phyloP scores from a whole-genome alignment of 2,113 vertebrate genomes.

The Pogona vitticeps region DNA sequence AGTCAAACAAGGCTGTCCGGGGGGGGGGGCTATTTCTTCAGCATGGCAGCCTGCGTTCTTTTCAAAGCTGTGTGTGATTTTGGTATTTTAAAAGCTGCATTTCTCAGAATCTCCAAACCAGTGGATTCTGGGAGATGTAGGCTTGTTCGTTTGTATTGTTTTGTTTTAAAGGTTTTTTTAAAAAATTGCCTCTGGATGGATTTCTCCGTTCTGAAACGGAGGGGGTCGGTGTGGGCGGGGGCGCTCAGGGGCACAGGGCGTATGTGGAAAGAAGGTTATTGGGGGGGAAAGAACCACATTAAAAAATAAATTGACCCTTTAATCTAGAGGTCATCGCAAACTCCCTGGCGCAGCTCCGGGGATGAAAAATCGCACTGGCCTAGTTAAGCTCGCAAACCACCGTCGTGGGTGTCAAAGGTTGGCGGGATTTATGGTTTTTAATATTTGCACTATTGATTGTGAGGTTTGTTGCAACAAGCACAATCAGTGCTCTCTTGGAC shows the following conservation, averaged over 20 bases:
- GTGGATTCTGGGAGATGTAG: too few species aligned
- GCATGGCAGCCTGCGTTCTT: too few species aligned
- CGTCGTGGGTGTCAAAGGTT: neutral
- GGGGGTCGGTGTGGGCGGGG: neutral
- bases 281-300: constrained; percentile 1
- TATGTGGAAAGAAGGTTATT: neutral
- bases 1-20: too few species aligned
- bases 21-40: neutral
- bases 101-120: too few species aligned
- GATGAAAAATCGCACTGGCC: constrained; percentile 22
- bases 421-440: constrained; percentile 28
- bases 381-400: neutral
- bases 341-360: neutral
- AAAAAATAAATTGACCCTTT: constrained; percentile 36
- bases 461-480: constrained; percentile 10
- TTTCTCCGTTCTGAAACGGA: neutral
- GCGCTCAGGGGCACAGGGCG: too few species aligned
- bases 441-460: neutral
- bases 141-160: too few species aligned
- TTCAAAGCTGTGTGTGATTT: too few species aligned
- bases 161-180: too few species aligned
- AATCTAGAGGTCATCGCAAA: constrained; percentile 9
- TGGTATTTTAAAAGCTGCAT: too few species aligned
- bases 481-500: constrained; percentile 33
- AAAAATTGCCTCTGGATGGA: neutral